Evolutionary conservation across 2,797 vertebrate genomes (phyloP).

Genomic region (Enteromius paludinosus): DNA sequence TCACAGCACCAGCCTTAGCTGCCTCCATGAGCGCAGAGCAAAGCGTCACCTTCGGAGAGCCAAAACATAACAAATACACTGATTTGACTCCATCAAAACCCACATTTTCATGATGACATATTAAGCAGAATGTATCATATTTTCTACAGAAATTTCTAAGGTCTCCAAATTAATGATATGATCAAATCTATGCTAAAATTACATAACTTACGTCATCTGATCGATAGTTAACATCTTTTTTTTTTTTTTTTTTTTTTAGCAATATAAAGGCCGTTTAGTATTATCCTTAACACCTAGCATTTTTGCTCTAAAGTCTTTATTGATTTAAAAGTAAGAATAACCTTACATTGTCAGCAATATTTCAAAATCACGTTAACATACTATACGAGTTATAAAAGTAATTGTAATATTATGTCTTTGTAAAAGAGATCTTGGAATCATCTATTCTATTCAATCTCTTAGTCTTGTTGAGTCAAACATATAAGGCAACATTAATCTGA

Average conservation of each 20-base stretch:
- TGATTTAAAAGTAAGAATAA: background rate
- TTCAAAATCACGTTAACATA: background rate
- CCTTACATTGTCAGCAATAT: background rate
- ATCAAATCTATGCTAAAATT: background rate
- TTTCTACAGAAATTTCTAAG: background rate
- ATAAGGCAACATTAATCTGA: background rate
- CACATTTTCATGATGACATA: background rate
- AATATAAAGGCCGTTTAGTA: background rate
- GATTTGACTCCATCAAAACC: background rate
- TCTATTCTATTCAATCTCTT: background rate
- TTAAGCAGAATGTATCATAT: background rate
- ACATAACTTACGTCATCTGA: background rate
- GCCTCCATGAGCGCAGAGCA: slow-evolving; percentile 85
- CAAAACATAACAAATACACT: background rate
- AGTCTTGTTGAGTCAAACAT: background rate
- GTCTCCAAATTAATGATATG: background rate
- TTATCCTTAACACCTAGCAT: background rate
- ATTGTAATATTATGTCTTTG: background rate
- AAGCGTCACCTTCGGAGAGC: slow-evolving; percentile 73
- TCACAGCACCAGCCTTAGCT: slow-evolving; percentile 71
- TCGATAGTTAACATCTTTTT: background rate
- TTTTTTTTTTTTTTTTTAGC: slow-evolving; percentile 1
- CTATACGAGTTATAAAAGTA: background rate
- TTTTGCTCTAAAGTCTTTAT: background rate
- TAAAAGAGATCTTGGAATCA: background rate